Evolutionary conservation across 2,888 invertebrate species (phyloP).

Genomic region (Orthonychiurus folsomi): DNA sequence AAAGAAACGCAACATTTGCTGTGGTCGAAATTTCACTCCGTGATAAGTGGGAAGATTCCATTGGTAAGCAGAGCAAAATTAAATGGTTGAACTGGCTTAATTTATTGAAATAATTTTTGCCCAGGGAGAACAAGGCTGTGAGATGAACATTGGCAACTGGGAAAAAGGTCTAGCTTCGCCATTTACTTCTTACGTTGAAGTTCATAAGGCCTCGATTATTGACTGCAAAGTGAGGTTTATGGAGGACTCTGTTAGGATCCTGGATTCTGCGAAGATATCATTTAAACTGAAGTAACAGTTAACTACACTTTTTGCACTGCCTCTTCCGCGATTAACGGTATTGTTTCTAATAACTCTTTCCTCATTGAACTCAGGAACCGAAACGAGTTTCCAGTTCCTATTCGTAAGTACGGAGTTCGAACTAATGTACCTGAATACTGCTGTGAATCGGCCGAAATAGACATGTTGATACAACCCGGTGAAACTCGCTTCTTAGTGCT

Average conservation of each 20-base stretch:
- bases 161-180: constrained; percentile 18
- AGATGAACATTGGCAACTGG: constrained; percentile 28
- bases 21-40: constrained; percentile 28
- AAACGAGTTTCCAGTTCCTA: constrained; percentile 21
- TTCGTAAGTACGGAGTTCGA: constrained; percentile 27
- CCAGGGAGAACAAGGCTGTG: constrained; percentile 22
- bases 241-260: constrained; percentile 19
- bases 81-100: background rate
- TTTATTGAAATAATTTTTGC: too few species aligned
- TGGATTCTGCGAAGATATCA: constrained; percentile 18
- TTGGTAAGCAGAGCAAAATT: too few species aligned
- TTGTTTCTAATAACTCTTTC: constrained; percentile 1
- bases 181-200: constrained; percentile 30
- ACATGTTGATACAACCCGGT: constrained; percentile 22
- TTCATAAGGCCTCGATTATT: constrained; percentile 29
- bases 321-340: too few species aligned
- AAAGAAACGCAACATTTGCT: constrained; percentile 18
- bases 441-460: constrained; percentile 13
- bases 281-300: constrained; percentile 28
- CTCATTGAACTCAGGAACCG: constrained; percentile 25
- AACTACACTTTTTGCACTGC: background rate
- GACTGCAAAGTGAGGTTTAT: constrained; percentile 28
- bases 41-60: constrained; percentile 29
- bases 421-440: constrained; percentile 33
- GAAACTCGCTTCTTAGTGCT: constrained; percentile 22